These are phyloP conservation scores for Eueides isabella DNA, from an alignment of 1,140 invertebrate species.

Conservation along the genomic window DNA sequence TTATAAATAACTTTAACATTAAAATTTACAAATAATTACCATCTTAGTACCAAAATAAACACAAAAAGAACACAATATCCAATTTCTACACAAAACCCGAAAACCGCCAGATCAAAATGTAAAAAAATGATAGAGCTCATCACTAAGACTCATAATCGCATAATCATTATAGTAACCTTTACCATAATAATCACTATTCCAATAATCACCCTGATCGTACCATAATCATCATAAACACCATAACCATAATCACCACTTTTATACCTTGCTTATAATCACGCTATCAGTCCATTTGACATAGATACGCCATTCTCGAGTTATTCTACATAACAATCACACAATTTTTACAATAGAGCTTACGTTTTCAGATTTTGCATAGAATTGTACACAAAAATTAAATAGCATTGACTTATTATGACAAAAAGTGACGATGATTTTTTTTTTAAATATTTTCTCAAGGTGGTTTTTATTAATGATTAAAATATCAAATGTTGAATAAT, in stretches of 20 bases:
- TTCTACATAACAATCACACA: neutral
- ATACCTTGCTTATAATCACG: neutral
- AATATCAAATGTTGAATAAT: too few species aligned
- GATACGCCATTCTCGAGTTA: neutral
- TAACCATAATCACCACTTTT: too few species aligned
- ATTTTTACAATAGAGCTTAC: neutral
- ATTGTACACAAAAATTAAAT: neutral
- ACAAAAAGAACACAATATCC: neutral
- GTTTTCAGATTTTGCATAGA: neutral
- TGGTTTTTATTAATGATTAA: too few species aligned
- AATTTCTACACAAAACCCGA: constrained; percentile 1
- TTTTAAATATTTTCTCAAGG: too few species aligned
- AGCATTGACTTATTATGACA: neutral
- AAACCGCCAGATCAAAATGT: neutral
- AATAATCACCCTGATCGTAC: neutral
- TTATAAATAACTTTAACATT: neutral
- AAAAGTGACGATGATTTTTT: too few species aligned
- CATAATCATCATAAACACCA: neutral
- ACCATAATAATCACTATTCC: neutral
- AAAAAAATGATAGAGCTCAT: neutral
- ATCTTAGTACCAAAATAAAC: neutral
- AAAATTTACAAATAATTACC: neutral
- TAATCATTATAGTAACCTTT: neutral
- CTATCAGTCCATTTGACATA: neutral
- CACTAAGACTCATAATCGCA: neutral